Evolutionary conservation across 2,888 invertebrate species (phyloP).

Genomic region (Philereme transversata): DNA sequence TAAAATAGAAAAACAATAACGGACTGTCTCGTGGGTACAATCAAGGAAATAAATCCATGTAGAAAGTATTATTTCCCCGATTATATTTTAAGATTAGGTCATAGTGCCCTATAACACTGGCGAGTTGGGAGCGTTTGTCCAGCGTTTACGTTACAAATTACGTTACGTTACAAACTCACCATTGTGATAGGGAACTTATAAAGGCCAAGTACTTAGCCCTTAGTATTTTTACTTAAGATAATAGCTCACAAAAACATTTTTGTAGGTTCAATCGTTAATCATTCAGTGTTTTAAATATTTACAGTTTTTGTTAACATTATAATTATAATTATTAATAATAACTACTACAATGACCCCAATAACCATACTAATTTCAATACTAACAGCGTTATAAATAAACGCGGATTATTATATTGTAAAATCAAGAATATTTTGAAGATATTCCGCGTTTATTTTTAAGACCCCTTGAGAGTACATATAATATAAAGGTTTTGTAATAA

Average conservation of each 20-base stretch:
- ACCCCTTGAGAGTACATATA: constrained; percentile 1
- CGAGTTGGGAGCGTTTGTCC: too few species aligned
- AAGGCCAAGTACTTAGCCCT: neutral
- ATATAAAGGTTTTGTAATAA: neutral
- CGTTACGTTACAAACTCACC: too few species aligned
- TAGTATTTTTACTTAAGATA: neutral
- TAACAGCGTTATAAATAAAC: neutral
- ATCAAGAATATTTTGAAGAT: too few species aligned
- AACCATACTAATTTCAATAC: constrained; percentile 19
- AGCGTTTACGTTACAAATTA: too few species aligned
- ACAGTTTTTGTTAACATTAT: too few species aligned
- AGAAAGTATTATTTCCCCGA: neutral
- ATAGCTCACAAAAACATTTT: neutral
- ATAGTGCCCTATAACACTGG: too few species aligned
- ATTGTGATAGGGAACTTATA: neutral
- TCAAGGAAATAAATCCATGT: neutral
- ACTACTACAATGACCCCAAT: constrained; percentile 25
- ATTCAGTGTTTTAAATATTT: neutral
- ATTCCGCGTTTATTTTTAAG: too few species aligned
- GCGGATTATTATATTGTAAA: too few species aligned
- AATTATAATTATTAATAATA: neutral
- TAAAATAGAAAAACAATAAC: constrained; percentile 11
- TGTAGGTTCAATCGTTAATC: neutral
- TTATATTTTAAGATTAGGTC: too few species aligned
- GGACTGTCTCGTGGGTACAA: neutral